Base-by-base conservation (phyloP, 2,888 invertebrate genomes). In the Fissipunctia ypsillon region DNA sequence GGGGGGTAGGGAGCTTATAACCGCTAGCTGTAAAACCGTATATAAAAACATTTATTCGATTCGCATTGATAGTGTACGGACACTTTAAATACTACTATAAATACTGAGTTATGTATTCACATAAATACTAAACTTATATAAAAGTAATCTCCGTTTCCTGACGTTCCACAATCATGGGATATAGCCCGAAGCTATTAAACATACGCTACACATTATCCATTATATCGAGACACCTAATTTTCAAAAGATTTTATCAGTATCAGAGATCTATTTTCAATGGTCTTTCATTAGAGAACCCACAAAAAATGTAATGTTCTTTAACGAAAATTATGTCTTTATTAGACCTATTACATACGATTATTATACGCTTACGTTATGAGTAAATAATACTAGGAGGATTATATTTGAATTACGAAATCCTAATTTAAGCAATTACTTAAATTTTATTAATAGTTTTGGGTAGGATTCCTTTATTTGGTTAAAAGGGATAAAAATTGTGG, bases 251-350 rank as follows among this genome's bases (percentile, higher is more conserved):
- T 66, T 76, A 69, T 72, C 43, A 50, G 25, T 6, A 41, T 12
- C 35, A 70, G 68, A 84, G 90, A 50, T 91, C 93, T 81, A 48
- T 38, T 68, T 88, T 84, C 10, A 69, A 68, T 92, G 90, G 93
- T 78, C n/a, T 38, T 69, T 69, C 66, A 80, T 86, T 80, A 88
- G 82, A 85, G 81, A 83, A 75, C 80, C 81, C 81, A 88, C 88
- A 90, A 90, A 91, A 91, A 90, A 89, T 85, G 16, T 81, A 87
- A 88, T 84, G 87, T 89, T 89, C 87, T 86, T 83, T 82, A 76
- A 90, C 89, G 88, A 90, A 91, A 93, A 93, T 92, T 92, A 94
- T 93, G 93, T 92, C 93, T 94, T 91, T 93, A 94, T 94, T 92
- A 92, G 87, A 91, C 86, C 88, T 87, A 93, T 94, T 92, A 94